Evolutionary conservation across 2,888 invertebrate genomes (phyloP).

Genomic region (Galeruca laticollis): DNA sequence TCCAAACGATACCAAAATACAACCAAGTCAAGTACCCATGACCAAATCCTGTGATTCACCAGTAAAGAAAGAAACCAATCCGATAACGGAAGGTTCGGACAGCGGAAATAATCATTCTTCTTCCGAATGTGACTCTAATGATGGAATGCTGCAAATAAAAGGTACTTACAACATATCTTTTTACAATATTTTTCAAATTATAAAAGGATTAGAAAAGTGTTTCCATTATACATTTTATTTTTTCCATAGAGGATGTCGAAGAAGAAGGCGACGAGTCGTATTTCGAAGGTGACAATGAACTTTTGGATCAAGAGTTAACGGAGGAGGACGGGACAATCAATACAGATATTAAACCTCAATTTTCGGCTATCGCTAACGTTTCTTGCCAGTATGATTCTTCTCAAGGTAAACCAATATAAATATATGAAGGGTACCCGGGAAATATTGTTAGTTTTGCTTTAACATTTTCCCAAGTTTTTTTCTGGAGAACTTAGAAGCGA

Average conservation of each 20-base stretch:
- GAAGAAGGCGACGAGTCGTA: conserved; percentile 63
- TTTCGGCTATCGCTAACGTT: conserved; percentile 73
- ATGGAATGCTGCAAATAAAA: conserved; percentile 60
- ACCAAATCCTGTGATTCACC: conserved; percentile 60
- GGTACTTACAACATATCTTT: too few relatives aligned
- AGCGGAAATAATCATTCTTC: conserved; percentile 61
- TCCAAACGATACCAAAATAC: conserved; percentile 63
- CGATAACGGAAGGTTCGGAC: conserved; percentile 55
- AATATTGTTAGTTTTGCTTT: too few relatives aligned
- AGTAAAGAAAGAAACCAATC: conserved; percentile 59
- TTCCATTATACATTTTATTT: too few relatives aligned
- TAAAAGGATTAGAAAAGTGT: too few relatives aligned
- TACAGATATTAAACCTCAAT: conserved; percentile 57
- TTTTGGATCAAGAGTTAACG: conserved; percentile 65
- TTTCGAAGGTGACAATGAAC: conserved; percentile 63
- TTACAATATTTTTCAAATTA: too few relatives aligned
- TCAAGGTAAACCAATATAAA: conserved; percentile 55
- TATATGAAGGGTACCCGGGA: too few relatives aligned
- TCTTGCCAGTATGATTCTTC: conserved; percentile 73
- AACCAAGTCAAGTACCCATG: conserved; percentile 56
- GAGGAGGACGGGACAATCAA: conserved; percentile 62
- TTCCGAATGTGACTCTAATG: conserved; percentile 65
- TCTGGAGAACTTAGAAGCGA: too few relatives aligned
- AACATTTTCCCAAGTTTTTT: too few relatives aligned
- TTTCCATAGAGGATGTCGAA: conserved; percentile 54